Percentiles rank a stretch among this genome's conserved stretches.
phyloP scores from a whole-genome alignment of 2,888 invertebrate genomes.

The Micoletzkya japonica region DNA sequence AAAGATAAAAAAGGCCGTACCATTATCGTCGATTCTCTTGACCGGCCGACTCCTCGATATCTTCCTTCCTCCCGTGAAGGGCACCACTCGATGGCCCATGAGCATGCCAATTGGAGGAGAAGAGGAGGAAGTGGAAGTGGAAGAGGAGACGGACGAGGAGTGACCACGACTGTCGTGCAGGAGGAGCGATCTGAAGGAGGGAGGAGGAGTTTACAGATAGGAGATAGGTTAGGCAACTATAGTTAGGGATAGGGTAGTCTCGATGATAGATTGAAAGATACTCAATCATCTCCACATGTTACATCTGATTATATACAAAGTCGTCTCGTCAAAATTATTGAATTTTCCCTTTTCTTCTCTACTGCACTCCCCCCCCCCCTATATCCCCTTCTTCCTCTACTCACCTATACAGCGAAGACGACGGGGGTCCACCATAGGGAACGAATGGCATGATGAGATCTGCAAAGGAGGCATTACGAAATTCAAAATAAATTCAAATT shows the following conservation, averaged over 20 bases:
- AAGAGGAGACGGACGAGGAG: background rate
- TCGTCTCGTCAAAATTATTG: too few species aligned
- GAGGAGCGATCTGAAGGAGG: too few species aligned
- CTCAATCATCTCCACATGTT: too few species aligned
- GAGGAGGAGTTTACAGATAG: background rate
- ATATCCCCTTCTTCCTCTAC: too few species aligned
- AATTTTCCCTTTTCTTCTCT: too few species aligned
- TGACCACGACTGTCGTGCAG: too few species aligned
- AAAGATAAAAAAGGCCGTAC: background rate
- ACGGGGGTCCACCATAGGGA: conserved; percentile 8
- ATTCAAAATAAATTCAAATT: too few species aligned
- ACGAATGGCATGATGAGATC: conserved; percentile 10
- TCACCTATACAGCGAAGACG: conserved; percentile 3
- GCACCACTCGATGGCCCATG: conserved; percentile 26
- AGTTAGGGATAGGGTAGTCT: background rate
- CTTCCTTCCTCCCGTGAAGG: conserved; percentile 7
- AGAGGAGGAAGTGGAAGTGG: background rate
- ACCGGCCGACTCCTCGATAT: too few species aligned
- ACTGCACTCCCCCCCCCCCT: too few species aligned
- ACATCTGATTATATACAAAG: too few species aligned
- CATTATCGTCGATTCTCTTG: conserved; percentile 11
- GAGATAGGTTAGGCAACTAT: background rate
- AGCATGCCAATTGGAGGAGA: conserved; percentile 10
- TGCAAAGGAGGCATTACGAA: background rate
- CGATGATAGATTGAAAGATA: background rate